These are phyloP conservation scores for Agrotis segetum DNA, from an alignment of 2,888 invertebrate genomes.

Conservation along the genomic window DNA sequence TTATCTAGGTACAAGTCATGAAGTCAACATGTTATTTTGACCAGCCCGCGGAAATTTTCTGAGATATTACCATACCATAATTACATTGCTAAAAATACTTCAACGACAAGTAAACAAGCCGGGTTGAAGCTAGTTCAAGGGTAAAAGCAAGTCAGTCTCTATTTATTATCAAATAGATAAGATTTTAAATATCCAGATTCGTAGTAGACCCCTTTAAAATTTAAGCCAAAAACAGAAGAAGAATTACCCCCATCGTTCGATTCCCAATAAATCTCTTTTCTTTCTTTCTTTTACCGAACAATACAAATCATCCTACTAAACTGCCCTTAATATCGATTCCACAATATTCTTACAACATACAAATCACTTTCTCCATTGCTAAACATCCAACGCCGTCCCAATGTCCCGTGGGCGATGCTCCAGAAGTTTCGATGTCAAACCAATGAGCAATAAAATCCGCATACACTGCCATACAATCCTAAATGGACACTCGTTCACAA, in stretches of 20 bases:
- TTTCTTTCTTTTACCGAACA: too few relatives aligned
- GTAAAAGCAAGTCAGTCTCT: neutral
- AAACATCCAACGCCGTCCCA: conserved; percentile 20
- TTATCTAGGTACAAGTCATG: neutral
- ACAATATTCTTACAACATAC: conserved; percentile 6
- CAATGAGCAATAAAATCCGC: conserved; percentile 31
- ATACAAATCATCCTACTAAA: conserved; percentile 1
- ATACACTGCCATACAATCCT: conserved; percentile 35
- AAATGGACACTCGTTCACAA: conserved; percentile 20
- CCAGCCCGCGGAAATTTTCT: neutral
- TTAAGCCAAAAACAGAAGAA: too few relatives aligned
- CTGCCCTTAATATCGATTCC: neutral
- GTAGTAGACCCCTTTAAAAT: too few relatives aligned
- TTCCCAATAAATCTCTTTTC: too few relatives aligned
- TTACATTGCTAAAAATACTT: conserved; percentile 5
- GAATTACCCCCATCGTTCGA: too few relatives aligned
- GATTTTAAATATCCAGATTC: too few relatives aligned
- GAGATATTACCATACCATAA: neutral
- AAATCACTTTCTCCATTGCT: conserved; percentile 33
- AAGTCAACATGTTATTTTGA: neutral
- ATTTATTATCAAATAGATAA: neutral
- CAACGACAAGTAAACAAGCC: conserved; percentile 16
- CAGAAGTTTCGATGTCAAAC: conserved; percentile 11
- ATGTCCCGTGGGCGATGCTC: conserved; percentile 52
- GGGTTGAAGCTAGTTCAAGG: conserved; percentile 17